Conservation (phyloP, 2,113 vertebrate genomes). For the Pipa parva region DNA sequence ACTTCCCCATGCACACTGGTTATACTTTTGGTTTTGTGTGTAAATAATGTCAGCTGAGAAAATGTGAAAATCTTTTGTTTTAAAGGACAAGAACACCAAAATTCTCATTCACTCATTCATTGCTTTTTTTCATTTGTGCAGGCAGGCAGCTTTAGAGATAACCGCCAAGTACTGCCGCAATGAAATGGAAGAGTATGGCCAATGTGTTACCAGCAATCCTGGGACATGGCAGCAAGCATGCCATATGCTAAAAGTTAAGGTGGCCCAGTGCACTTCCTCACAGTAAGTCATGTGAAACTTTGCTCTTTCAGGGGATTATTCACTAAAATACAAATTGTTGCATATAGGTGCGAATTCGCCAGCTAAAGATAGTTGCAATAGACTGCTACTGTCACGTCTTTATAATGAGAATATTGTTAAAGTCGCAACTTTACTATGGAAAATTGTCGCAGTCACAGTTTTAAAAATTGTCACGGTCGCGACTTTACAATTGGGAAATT, state of each 20-base stretch:
- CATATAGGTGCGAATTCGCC: too few species aligned
- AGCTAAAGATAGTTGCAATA: too few species aligned
- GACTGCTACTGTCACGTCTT: too few species aligned
- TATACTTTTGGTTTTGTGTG: too few species aligned
- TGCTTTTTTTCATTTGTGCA: conserved; percentile 46
- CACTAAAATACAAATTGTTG: too few species aligned
- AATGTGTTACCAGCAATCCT: conserved; percentile 79
- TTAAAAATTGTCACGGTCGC: too few species aligned
- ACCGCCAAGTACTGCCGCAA: conserved; percentile 74
- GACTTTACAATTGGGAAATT: too few species aligned
- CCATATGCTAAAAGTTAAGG: conserved; percentile 74
- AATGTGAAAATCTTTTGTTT: background rate
- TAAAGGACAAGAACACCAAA: too few species aligned
- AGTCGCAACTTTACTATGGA: too few species aligned
- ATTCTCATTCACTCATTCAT: background rate
- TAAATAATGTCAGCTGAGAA: background rate
- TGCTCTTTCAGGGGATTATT: too few species aligned
- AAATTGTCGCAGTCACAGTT: too few species aligned
- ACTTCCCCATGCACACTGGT: background rate
- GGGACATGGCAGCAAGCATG: conserved; percentile 82
- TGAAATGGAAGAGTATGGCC: conserved; percentile 83
- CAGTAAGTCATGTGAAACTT: conserved; percentile 70
- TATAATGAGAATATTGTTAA: too few species aligned
- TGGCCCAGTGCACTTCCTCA: conserved; percentile 82
- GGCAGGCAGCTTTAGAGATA: conserved; percentile 86